Base-by-base conservation (phyloP, 2,888 invertebrate genomes). In the Chesias legatella region DNA sequence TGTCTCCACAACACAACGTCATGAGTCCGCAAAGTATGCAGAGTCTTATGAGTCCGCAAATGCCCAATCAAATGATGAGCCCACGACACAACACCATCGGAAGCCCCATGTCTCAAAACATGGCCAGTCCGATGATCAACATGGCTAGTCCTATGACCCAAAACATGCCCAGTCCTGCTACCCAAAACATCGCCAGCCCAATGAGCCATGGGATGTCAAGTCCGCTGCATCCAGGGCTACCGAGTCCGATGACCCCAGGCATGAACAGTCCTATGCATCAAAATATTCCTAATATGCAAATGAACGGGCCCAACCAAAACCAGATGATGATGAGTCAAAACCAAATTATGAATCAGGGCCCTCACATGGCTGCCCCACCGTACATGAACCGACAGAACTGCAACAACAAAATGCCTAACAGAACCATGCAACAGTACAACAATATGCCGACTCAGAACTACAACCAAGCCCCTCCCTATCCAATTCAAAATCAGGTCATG, bases 51-150 rank as follows among this genome's bases (percentile, higher is more conserved):
- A 86, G 86, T 45, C 86, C 86, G 10, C 86, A 83, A 59, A 83
- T 84, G 77, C 63, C 85, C 1, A 85, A 76, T 51, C 86, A 85
- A 58, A 81, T 86, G 65, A 86, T 88, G 88, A 88, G 88, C 51
- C 82, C 83, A 10, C 65, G 80, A 24, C 79, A 81, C 35, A 79
- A 76, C 28, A 81, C 80, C 37, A 70, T 81, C 1, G 76, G 76
- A 6, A 74, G 74, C 37, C 73, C 74, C 1, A 68, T 74, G 68
- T 53, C 66, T 2, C 83, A 84, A 48, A 84, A 83, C 28, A 77
- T 85, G 38, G 64, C 74, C 1, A 85, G 84, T 48, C 78, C 78
- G 6, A 75, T 80, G 68, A 68, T 76, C 11, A 84, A 84, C 21
- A 80, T 85, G 41, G 66, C 75, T 0, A 85, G 84, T 47, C 71